Percentiles rank a stretch among this genome's conserved stretches.
Conservation (phyloP, 2,113 vertebrate species). For the Hiodon alosoides region DNA sequence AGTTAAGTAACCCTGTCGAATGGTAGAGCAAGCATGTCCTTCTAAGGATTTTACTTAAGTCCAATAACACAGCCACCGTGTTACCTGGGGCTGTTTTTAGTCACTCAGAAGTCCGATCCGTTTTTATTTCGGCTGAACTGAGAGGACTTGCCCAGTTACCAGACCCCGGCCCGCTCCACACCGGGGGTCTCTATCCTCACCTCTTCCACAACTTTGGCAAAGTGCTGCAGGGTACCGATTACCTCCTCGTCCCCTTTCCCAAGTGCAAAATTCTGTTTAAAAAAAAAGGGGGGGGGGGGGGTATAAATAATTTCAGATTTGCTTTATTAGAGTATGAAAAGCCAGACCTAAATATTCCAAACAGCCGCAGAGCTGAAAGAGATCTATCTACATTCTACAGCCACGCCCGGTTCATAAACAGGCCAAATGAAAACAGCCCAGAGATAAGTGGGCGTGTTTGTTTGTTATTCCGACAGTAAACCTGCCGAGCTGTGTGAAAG, state of each 20-base stretch:
- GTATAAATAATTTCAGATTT: too few species aligned
- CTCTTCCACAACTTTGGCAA: constrained; percentile 89
- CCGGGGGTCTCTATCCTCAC: constrained; percentile 55
- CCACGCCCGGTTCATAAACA: background rate
- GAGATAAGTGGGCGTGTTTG: too few species aligned
- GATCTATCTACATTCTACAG: background rate
- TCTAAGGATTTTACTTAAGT: too few species aligned
- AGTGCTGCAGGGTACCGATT: constrained; percentile 83
- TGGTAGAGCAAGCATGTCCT: too few species aligned
- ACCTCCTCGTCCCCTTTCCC: constrained; percentile 97
- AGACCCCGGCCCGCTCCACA: background rate
- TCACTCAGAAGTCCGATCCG: too few species aligned
- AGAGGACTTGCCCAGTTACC: background rate
- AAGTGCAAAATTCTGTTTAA: constrained; percentile 86
- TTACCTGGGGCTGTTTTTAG: too few species aligned
- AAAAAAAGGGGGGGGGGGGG: background rate
- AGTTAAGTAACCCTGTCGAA: too few species aligned
- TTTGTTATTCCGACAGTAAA: too few species aligned
- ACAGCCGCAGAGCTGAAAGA: background rate
- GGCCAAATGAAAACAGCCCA: background rate
- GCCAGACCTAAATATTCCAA: too few species aligned
- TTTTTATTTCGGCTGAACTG: background rate
- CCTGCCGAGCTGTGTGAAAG: too few species aligned
- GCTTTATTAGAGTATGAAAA: too few species aligned
- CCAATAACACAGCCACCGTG: too few species aligned